These are phyloP conservation scores for Todus mexicanus DNA, from an alignment of 2,797 vertebrate genomes.

Conservation along the genomic window DNA sequence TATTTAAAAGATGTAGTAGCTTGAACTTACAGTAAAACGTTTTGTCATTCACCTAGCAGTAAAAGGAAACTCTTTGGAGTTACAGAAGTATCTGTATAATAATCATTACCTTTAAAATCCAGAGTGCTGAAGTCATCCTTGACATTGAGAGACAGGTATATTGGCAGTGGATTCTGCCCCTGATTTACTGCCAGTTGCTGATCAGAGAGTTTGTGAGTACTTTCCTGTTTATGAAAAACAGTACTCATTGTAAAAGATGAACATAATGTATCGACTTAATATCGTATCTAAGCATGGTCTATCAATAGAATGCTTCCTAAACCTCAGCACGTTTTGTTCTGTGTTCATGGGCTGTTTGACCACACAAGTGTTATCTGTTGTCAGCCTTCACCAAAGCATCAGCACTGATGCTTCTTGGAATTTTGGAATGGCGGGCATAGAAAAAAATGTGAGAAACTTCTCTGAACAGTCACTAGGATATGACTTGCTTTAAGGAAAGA, in stretches of 20 bases:
- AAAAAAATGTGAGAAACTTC: neutral
- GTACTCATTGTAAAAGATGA: neutral
- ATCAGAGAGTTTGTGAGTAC: constrained; percentile 74
- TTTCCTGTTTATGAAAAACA: constrained; percentile 57
- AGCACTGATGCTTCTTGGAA: neutral
- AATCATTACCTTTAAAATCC: constrained; percentile 77
- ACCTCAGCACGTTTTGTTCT: neutral
- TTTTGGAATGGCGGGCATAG: neutral
- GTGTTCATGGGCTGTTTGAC: neutral
- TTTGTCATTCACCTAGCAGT: neutral
- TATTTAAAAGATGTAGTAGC: neutral
- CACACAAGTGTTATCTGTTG: neutral
- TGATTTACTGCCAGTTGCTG: constrained; percentile 68
- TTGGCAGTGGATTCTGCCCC: constrained; percentile 78
- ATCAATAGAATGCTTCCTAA: neutral
- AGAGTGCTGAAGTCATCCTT: constrained; percentile 60
- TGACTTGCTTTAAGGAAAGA: neutral
- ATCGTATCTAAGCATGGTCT: neutral
- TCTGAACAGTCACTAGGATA: neutral
- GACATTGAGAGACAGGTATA: constrained; percentile 76
- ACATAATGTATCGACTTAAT: neutral
- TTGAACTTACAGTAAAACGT: neutral
- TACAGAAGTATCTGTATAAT: neutral
- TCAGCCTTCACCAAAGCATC: neutral
- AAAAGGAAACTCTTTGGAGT: neutral